Evolutionary conservation across 2,888 invertebrate species (phyloP), one percentile per base, ranked within the genome.

Genomic region (Prosopocoilus inquinatus): DNA sequence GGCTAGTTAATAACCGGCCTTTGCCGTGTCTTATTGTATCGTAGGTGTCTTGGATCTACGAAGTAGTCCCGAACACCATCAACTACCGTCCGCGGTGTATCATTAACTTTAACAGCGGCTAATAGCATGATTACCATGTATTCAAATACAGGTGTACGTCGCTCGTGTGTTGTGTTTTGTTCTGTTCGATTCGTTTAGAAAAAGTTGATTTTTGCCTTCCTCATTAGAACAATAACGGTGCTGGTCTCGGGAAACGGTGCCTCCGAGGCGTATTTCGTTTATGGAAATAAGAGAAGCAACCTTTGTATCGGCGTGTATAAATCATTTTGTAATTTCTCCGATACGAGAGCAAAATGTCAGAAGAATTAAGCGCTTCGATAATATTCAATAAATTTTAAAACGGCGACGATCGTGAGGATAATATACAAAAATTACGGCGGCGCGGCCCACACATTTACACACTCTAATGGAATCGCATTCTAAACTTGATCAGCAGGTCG

Each of bases 211-310:
- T 28, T 28, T 28, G 20, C 20, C 20, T 7, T 28, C 3, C 20
- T 28, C 20, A 5, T 28, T 28, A 28, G 20, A 28, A 28, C 20
- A 28, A 28, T 28, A 28, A 28, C 20, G 20, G 20, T 28, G 20
- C 20, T 28, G 20, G 20, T 28, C 20, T 28, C 20, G 20, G 47
- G 34, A 47, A 47, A 47, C 34, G 35, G 47, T 47, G 47, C 47
- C 47, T 34, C 12, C 34, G 34, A 32, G 47, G 32, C 35, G 47
- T 34, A 28, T 28, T 47, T 47, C 33, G 47, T 47, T 47, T 47
- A 47, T 47, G 47, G 47, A 47, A 47, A 47, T 47, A 16, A 47
- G 47, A 47, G 47, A 47, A 47, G 47, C 33, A 47, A 47, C 47
- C 47, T 47, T 47, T 47, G 34, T 33, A 47, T 47, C 47, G 11